A percentile compares a stretch with the other conserved stretches of the same genome.
Conservation (phyloP, 2,888 invertebrate genomes). For the Andrena praecox region DNA sequence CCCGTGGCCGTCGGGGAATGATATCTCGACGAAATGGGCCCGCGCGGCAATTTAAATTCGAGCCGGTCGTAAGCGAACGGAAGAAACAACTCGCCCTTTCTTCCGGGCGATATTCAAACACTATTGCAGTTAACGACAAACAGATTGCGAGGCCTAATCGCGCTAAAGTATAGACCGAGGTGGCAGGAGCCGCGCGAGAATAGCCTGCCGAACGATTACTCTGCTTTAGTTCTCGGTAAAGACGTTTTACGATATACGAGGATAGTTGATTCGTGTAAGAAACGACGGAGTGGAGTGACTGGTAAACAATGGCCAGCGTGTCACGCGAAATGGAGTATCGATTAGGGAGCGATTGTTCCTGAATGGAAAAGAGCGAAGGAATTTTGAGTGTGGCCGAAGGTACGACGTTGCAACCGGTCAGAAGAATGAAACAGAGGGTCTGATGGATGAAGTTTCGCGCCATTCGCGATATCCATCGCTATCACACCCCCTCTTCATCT, state of each 20-base stretch:
- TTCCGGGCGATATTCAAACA: slow-evolving; percentile 27
- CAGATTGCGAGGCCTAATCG: slow-evolving; percentile 38
- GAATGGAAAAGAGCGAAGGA: no score
- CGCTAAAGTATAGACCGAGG: neutral
- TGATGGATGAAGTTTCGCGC: slow-evolving; percentile 45
- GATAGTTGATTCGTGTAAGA: neutral
- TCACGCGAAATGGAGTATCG: no score
- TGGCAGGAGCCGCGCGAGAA: neutral
- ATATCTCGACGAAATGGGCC: slow-evolving; percentile 26
- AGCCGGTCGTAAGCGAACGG: slow-evolving; percentile 23
- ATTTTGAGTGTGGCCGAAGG: no score
- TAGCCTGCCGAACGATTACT: neutral
- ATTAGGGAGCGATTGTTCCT: no score
- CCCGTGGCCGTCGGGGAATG: slow-evolving; percentile 49
- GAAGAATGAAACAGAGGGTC: neutral
- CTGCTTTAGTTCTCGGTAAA: neutral
- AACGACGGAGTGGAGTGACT: neutral
- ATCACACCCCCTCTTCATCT: slow-evolving; percentile 10
- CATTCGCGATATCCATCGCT: slow-evolving; percentile 59
- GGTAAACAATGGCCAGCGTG: no score
- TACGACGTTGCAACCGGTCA: neutral
- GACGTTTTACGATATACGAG: neutral
- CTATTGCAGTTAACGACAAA: slow-evolving; percentile 39
- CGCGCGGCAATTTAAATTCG: slow-evolving; percentile 49
- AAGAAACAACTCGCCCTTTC: slow-evolving; percentile 18